A percentile compares a stretch with the other conserved stretches of the same genome.
phyloP scores from a whole-genome alignment of 2,888 invertebrate genomes.

The Catonia carolina region DNA sequence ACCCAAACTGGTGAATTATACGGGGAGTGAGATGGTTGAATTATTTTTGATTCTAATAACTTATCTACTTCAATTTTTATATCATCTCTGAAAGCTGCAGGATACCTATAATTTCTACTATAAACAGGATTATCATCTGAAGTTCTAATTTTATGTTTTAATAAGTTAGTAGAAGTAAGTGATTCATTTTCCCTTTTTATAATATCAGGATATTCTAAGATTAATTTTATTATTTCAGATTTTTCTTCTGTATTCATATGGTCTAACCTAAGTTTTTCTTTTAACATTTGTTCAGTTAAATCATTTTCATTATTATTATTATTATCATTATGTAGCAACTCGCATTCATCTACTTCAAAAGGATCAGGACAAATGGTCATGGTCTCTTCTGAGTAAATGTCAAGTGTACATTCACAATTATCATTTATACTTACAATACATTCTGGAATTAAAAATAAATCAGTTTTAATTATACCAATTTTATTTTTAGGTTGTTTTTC shows the following conservation, averaged over 20 bases:
- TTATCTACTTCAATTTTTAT: too few relatives aligned
- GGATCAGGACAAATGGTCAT: conserved; percentile 3
- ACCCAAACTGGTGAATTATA: conserved; percentile 20
- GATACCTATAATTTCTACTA: conserved; percentile 19
- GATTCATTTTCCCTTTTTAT: conserved; percentile 14
- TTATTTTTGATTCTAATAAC: conserved; percentile 20
- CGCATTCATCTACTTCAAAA: not conserved
- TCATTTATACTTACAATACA: not conserved
- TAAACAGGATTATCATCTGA: conserved; percentile 16
- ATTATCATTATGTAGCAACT: not conserved
- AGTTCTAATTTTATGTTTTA: too few relatives aligned
- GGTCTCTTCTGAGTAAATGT: not conserved
- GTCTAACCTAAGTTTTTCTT: not conserved
- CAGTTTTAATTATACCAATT: conserved; percentile 1
- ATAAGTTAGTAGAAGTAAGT: conserved; percentile 9
- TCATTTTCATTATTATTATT: too few relatives aligned
- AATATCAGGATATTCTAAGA: conserved; percentile 18
- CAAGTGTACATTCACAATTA: not conserved
- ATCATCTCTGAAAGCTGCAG: conserved; percentile 10
- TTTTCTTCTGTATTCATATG: too few relatives aligned
- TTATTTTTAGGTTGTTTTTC: not conserved
- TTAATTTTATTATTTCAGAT: too few relatives aligned
- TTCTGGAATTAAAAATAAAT: not conserved
- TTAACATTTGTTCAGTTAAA: conserved; percentile 1
- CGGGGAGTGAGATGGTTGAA: conserved; percentile 14